phyloP scores from a whole-genome alignment of 2,888 invertebrate genomes.

The Caenorhabditis afra region DNA sequence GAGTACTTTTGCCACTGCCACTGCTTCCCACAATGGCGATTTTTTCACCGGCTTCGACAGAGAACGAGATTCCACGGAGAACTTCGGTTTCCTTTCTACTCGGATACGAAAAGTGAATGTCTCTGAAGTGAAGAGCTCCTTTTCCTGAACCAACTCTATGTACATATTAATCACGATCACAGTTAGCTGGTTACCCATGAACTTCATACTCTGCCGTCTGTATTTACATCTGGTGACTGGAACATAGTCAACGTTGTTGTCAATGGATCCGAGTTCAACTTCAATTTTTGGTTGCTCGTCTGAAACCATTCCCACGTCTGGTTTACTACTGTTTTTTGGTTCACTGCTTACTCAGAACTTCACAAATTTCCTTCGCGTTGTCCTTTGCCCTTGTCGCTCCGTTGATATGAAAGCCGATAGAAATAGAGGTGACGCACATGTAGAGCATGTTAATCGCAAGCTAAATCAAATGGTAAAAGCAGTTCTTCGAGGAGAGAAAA shows the following conservation, averaged over 20 bases:
- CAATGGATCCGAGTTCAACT: constrained; percentile 58
- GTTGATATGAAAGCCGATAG: constrained; percentile 79
- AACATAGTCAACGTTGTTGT: constrained; percentile 59
- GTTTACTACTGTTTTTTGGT: no score
- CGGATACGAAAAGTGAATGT: constrained; percentile 90
- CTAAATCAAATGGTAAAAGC: constrained; percentile 38
- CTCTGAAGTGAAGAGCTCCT: constrained; percentile 84
- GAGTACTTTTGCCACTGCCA: constrained; percentile 78
- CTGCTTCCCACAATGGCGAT: constrained; percentile 78
- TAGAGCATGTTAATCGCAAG: constrained; percentile 78
- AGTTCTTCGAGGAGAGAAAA: not conserved
- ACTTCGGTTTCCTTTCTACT: constrained; percentile 84
- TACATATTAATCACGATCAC: not conserved
- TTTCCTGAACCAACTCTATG: constrained; percentile 58
- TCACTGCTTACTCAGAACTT: constrained; percentile 66
- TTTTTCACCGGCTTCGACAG: constrained; percentile 77
- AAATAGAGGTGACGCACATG: constrained; percentile 78
- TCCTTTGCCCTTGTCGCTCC: constrained; percentile 75
- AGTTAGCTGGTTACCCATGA: constrained; percentile 54
- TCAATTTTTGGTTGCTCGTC: constrained; percentile 67
- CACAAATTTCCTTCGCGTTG: constrained; percentile 74
- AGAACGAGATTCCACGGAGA: constrained; percentile 71
- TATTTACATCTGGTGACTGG: constrained; percentile 63
- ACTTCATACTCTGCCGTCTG: constrained; percentile 68
- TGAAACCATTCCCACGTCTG: no score